These are phyloP conservation scores for Cirrhinus mrigala DNA, from an alignment of 2,797 vertebrate genomes.

Conservation along the genomic window DNA sequence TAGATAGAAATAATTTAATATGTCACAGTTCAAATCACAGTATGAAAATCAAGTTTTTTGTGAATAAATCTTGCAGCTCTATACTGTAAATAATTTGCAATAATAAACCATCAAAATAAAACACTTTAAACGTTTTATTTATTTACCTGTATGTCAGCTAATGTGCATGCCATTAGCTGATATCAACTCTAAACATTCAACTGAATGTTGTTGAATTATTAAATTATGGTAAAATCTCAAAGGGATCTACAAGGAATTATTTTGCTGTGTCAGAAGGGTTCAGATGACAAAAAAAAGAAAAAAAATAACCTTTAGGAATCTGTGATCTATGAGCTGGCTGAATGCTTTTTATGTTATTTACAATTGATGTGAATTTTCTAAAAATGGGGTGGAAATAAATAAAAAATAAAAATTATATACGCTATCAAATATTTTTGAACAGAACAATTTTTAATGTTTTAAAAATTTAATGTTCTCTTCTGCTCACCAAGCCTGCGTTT, in stretches of 20 bases:
- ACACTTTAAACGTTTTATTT: not conserved
- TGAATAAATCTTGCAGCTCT: not conserved
- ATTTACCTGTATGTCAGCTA: not conserved
- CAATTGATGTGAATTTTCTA: not conserved
- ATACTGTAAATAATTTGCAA: not conserved
- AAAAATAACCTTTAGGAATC: no score
- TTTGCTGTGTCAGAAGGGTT: not conserved
- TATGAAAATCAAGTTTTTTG: no score
- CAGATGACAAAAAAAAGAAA: not conserved
- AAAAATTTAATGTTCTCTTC: no score
- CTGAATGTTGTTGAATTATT: not conserved
- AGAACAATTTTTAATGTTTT: no score
- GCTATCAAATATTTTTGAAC: no score
- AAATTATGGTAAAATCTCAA: not conserved
- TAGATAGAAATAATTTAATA: not conserved
- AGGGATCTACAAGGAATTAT: not conserved
- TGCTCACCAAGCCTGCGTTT: no score
- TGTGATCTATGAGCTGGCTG: not conserved
- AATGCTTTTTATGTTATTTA: not conserved
- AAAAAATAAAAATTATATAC: no score
- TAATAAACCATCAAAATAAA: not conserved
- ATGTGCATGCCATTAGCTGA: not conserved
- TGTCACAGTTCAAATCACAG: no score
- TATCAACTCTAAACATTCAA: not conserved
- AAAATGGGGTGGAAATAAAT: no score